Conservation (phyloP, 2,797 vertebrate genomes). For the Salmo trutta region DNA sequence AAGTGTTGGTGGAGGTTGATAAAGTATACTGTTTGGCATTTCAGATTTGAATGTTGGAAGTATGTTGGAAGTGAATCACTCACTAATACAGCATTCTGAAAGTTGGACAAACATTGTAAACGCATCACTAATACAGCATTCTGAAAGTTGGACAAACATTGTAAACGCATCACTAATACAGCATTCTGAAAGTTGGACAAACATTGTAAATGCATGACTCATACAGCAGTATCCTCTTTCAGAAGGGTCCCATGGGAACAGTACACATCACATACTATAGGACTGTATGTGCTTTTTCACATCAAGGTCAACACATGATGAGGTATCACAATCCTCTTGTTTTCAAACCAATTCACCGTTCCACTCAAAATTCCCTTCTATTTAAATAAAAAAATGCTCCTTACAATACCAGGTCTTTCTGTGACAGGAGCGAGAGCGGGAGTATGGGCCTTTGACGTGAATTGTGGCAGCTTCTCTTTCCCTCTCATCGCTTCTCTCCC, state of each 20-base stretch:
- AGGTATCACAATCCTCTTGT: not conserved
- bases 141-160: not conserved
- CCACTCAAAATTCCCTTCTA: not conserved
- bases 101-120: not conserved
- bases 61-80: not conserved
- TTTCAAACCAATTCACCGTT: not conserved
- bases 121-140: not conserved
- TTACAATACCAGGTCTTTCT: not conserved
- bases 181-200: not conserved
- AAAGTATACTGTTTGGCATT: not conserved
- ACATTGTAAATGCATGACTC: not conserved
- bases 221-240: not conserved
- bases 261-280: not conserved
- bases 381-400: not conserved
- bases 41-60: not conserved
- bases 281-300: not conserved
- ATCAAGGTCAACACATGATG: not conserved
- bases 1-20: not conserved
- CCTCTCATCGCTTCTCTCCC: not conserved
- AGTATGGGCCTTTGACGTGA: not conserved
- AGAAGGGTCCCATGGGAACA: not conserved
- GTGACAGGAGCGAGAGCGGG: not conserved
- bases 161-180: not conserved
- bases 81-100: not conserved
- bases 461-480: not conserved